Conservation (phyloP, 2,888 invertebrate genomes). For the Rugalucina vietnamica region DNA sequence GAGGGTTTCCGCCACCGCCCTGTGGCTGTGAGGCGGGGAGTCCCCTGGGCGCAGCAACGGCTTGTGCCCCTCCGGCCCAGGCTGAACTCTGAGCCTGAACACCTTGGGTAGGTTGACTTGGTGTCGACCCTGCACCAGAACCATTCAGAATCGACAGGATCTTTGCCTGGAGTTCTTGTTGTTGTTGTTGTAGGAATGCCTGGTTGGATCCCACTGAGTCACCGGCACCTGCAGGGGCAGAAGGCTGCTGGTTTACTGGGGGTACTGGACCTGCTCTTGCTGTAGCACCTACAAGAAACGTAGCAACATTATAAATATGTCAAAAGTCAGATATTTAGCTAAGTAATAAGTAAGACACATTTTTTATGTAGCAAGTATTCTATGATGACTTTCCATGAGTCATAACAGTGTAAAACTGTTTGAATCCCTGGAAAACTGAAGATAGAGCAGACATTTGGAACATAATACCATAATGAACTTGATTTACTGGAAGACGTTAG, state of each 20-base stretch:
- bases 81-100: slow-evolving; percentile 30
- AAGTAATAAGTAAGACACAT: neutral
- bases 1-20: slow-evolving; percentile 45
- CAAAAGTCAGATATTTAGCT: neutral
- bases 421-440: too few relatives aligned
- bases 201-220: slow-evolving; percentile 19
- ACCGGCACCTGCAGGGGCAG: slow-evolving; percentile 32
- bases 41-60: slow-evolving; percentile 30
- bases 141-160: slow-evolving; percentile 89
- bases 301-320: neutral
- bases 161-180: slow-evolving; percentile 90
- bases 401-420: too few relatives aligned
- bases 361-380: too few relatives aligned
- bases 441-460: too few relatives aligned
- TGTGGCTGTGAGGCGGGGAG: slow-evolving; percentile 15
- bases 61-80: slow-evolving; percentile 13
- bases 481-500: too few relatives aligned
- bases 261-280: slow-evolving; percentile 17
- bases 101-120: slow-evolving; percentile 29
- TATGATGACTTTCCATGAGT: too few relatives aligned
- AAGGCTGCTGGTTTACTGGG: neutral
- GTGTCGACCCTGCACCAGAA: slow-evolving; percentile 29
- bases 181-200: slow-evolving; percentile 67
- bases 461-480: too few relatives aligned
- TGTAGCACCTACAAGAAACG: neutral